Percentiles rank a stretch among this genome's conserved stretches.
Evolutionary conservation across 2,888 invertebrate species (phyloP).

Genomic region (Antitype chi): DNA sequence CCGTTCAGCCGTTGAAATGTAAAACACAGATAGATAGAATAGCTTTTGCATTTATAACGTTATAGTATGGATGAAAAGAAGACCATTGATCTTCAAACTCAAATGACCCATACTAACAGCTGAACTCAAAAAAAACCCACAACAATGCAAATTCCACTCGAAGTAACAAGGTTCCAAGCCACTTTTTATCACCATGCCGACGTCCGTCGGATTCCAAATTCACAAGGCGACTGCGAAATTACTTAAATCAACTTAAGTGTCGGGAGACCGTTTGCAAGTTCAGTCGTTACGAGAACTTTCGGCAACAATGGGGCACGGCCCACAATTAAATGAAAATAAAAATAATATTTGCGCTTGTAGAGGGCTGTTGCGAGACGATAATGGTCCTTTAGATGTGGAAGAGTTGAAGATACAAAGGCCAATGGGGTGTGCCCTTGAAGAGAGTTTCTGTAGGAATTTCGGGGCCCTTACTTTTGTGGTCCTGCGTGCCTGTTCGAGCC

Average conservation of each 20-base stretch:
- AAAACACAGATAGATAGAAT: background rate
- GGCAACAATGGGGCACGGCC: constrained; percentile 31
- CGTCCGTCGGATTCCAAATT: constrained; percentile 54
- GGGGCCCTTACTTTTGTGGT: constrained; percentile 26
- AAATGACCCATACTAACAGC: background rate
- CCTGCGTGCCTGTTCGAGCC: constrained; percentile 9
- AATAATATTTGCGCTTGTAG: constrained; percentile 55
- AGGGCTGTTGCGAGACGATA: constrained; percentile 39
- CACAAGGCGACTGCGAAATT: constrained; percentile 49
- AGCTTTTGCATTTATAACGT: background rate
- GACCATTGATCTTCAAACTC: background rate
- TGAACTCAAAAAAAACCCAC: background rate
- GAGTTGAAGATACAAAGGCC: constrained; percentile 46
- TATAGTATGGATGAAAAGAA: background rate
- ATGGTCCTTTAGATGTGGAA: constrained; percentile 33
- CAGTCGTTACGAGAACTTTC: constrained; percentile 49
- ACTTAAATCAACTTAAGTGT: constrained; percentile 60
- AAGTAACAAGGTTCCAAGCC: constrained; percentile 50
- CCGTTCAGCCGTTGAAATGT: too few species aligned
- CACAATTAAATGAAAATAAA: constrained; percentile 60
- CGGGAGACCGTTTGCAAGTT: constrained; percentile 52
- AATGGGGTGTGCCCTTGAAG: constrained; percentile 27
- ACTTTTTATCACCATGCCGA: constrained; percentile 35
- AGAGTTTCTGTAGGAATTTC: constrained; percentile 20
- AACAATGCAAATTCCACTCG: constrained; percentile 35